Conservation (phyloP, 2,797 vertebrate genomes). For the Furcifer pardalis region DNA sequence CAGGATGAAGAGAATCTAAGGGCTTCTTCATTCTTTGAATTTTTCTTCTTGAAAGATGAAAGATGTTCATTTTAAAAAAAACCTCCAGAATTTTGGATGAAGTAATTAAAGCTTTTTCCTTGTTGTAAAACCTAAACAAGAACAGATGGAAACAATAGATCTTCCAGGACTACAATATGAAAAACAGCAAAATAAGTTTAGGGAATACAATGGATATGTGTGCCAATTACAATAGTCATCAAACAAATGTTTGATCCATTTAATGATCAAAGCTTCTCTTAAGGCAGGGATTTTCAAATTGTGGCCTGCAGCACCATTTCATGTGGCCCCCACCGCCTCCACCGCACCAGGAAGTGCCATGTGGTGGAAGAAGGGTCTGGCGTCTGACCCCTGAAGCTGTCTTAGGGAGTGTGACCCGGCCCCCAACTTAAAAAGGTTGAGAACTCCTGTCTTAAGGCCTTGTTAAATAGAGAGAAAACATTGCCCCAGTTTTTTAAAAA, state of each 20-base stretch:
- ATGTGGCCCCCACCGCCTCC: too few species aligned
- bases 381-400: too few species aligned
- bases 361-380: too few species aligned
- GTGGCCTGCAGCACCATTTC: too few species aligned
- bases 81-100: slow-evolving; percentile 32
- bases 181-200: slow-evolving; percentile 26
- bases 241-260: slow-evolving; percentile 33
- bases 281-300: too few species aligned
- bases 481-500: slow-evolving; percentile 28
- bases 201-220: background rate
- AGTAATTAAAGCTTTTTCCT: slow-evolving; percentile 35
- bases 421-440: too few species aligned
- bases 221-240: background rate
- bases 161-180: slow-evolving; percentile 20
- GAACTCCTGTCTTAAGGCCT: background rate
- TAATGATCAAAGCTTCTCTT: slow-evolving; percentile 24
- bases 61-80: slow-evolving; percentile 33
- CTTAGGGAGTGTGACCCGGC: too few species aligned
- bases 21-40: slow-evolving; percentile 28
- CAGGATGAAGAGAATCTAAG: slow-evolving; percentile 13
- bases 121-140: slow-evolving; percentile 36
- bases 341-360: too few species aligned
- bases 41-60: slow-evolving; percentile 45
- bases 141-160: slow-evolving; percentile 29
- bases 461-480: slow-evolving; percentile 12